Evolutionary conservation across 2,113 vertebrate genomes (phyloP), one percentile per base, ranked within the genome.

Genomic region (Xenus cinereus): DNA sequence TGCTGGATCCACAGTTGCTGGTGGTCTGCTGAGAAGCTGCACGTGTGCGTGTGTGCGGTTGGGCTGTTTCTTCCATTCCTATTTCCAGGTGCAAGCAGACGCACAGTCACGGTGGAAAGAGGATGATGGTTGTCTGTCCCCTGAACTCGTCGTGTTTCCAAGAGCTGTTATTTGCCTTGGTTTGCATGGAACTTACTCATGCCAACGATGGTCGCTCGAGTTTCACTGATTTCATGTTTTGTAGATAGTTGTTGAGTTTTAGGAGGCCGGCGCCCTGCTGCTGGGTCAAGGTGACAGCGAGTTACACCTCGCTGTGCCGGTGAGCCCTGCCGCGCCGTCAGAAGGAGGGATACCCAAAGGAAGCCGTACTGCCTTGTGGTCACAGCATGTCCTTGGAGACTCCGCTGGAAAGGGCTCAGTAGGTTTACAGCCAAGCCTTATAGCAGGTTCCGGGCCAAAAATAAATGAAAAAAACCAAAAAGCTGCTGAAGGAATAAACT

Each of bases 271-370:
- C 23, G 27, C 54, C 63, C 63, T 63, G 51, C 35, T 80, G n/a
- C 50, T 62, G 54, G 54, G 37, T 84, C 89, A 73, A 68, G 20
- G 35, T 9, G 5, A 85, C 59, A 7, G 2, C 74, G 68, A 83
- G 60, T 69, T 85, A 7, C n/a, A 14, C 20, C 72, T 73, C 3
- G 2, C 41, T 80, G 35, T 90, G 33, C 68, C 4, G 3, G 50
- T 83, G 63, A 83, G 46, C n/a, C 30, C 33, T 75, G 18, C 48
- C 2, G 2, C 0, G 0, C 43, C 4, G 2, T 27, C 2, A 1
- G 57, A 83, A 85, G 72, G 53, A 64, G 33, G 9, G 53, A 16
- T 69, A 41, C 41, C 30, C 59, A n/a, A 28, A 95, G n/a, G 75
- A 86, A 74, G 50, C 45, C 9, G 0, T 71, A 19, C 45, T 89